A percentile compares a stretch with the other conserved stretches of the same genome.
Evolutionary conservation across 2,888 invertebrate genomes (phyloP).

Genomic region (Drosophila stalkeri): DNA sequence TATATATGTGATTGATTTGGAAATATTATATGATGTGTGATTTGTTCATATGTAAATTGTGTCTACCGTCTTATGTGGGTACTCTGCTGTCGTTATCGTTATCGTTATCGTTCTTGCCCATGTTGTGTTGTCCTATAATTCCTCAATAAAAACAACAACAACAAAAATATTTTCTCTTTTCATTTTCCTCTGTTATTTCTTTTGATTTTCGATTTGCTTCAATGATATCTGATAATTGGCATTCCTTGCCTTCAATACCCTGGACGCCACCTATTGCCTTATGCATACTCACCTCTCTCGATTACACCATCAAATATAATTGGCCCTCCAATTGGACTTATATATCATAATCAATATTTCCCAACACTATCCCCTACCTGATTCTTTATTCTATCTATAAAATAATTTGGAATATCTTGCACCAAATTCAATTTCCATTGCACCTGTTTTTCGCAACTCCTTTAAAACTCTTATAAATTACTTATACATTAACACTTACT

Average conservation of each 20-base stretch:
- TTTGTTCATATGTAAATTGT: conserved; percentile 23
- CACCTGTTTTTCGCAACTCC: conserved; percentile 17
- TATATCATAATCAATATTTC: conserved; percentile 3
- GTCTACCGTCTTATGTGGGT: conserved; percentile 7
- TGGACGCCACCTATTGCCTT: conserved; percentile 27
- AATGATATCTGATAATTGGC: conserved; percentile 18
- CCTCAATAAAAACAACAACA: conserved; percentile 7
- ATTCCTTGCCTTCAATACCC: conserved; percentile 35
- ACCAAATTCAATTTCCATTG: conserved; percentile 16
- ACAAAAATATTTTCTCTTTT: not conserved
- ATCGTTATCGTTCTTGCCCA: conserved; percentile 14
- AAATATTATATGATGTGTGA: conserved; percentile 20
- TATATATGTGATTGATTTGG: conserved; percentile 5
- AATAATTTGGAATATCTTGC: conserved; percentile 14
- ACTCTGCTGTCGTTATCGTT: conserved; percentile 18
- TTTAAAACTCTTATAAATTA: not conserved
- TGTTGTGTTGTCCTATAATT: conserved; percentile 19
- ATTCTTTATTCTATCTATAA: conserved; percentile 2
- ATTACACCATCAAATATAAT: conserved; percentile 9
- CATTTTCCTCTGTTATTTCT: not conserved
- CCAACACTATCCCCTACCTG: not conserved
- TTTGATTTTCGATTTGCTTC: conserved; percentile 3
- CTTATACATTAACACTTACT: not conserved
- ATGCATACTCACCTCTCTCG: conserved; percentile 9
- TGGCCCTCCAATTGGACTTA: conserved; percentile 9